Base-by-base conservation (phyloP, 2,113 vertebrate genomes). In the Nannobrachium achirus region DNA sequence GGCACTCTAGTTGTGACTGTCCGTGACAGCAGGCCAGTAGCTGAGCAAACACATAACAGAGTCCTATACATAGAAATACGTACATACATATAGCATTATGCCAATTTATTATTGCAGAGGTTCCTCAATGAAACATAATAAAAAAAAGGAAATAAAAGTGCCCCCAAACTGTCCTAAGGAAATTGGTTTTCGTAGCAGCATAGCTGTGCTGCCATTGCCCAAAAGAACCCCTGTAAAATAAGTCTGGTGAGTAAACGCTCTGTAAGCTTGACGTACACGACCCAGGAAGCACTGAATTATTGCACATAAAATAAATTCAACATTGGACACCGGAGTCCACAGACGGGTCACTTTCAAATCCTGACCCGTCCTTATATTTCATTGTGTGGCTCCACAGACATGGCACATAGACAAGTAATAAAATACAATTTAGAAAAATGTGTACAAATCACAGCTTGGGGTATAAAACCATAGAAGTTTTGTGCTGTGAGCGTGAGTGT, bases 241-340 rank as follows among this genome's bases (percentile, higher is more conserved):
- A 42, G 5, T 20, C 9, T 65, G 15, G 7, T 13, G 4, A 50
- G 52, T n/a, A 14, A 73, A 72, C 7, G 78, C 60, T 42, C 40
- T 1, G 56, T 59, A 40, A 58, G n/a, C 66, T 68, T n/a, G 13
- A 40, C 53, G 50, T 19, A 48, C 20, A 40, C 60, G 63, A 49
- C 33, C 51, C 55, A 20, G 19, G 53, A 45, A 79, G 62, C 63
- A 1, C 63, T 69, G 56, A 10, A 71, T 78, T 89, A 90, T 93
- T 92, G 92, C 89, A 92, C 88, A 69, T 71, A 49, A 70, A 61
- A 61, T 69, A 14, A 6, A 48, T 65, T 53, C 62, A 67, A 62
- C 73, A 41, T 51, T 20, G 42, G 9, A 51, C 53, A 69, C 51
- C 64, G 50, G 39, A 58, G 55, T 68, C 57, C 40, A 38, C 61